Evolutionary conservation across 2,797 vertebrate species (phyloP).

Genomic region (Podarcis siculus): DNA sequence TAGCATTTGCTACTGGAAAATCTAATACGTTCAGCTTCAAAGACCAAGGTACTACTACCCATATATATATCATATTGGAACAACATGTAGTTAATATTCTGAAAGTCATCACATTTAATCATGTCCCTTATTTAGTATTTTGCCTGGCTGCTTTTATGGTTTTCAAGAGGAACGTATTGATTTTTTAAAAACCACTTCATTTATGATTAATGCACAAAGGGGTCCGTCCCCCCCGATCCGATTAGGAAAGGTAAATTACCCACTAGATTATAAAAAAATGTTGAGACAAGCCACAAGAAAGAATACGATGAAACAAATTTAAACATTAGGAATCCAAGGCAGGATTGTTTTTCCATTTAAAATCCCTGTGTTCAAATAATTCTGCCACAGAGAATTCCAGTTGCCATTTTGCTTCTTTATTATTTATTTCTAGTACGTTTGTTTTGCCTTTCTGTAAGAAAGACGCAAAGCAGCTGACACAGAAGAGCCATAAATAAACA

Average conservation of each 20-base stretch:
- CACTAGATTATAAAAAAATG: conserved; percentile 12
- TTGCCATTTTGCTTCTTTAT: not conserved
- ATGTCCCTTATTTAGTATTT: conserved; percentile 10
- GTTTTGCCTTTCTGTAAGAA: not conserved
- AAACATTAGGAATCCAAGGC: conserved; percentile 8
- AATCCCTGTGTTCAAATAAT: conserved; percentile 1
- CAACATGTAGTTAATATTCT: conserved; percentile 30
- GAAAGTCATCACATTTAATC: conserved; percentile 24
- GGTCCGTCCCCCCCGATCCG: not conserved
- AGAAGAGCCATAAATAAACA: not conserved
- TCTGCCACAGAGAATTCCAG: not conserved
- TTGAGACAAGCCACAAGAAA: conserved; percentile 21
- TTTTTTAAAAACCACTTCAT: conserved; percentile 22
- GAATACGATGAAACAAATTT: not conserved
- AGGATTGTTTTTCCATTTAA: not conserved
- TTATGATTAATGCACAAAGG: conserved; percentile 26
- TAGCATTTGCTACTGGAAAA: not conserved
- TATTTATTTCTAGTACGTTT: not conserved
- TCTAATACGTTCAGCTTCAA: not conserved
- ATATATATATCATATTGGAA: not conserved
- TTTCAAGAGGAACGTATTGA: conserved; percentile 28
- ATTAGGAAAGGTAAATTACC: conserved; percentile 32
- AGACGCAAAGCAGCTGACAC: not conserved
- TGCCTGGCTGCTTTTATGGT: conserved; percentile 13
- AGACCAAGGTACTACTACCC: not conserved